Conservation (phyloP, 1,140 invertebrate species). For the Brachionus koreanus region DNA sequence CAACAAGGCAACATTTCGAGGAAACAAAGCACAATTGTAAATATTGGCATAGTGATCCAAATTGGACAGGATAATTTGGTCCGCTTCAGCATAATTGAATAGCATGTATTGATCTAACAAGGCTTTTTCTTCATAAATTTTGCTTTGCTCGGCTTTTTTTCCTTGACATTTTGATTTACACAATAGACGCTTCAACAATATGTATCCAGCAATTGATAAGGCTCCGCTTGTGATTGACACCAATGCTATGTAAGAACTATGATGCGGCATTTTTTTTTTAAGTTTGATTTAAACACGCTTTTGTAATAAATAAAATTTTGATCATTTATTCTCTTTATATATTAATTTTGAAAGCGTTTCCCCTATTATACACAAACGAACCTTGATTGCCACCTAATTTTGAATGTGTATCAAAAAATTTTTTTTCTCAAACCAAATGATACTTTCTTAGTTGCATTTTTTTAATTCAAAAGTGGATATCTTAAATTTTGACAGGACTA, state of each 20-base stretch:
- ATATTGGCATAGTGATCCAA: slow-evolving; percentile 23
- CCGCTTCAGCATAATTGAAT: slow-evolving; percentile 32
- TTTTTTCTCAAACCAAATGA: background rate
- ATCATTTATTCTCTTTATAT: background rate
- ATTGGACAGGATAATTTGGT: slow-evolving; percentile 18
- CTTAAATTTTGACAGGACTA: background rate
- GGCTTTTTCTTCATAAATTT: slow-evolving; percentile 43
- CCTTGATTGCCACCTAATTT: background rate
- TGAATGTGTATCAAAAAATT: background rate
- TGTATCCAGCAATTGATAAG: slow-evolving; percentile 32
- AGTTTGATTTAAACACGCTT: background rate
- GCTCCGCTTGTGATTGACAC: slow-evolving; percentile 8
- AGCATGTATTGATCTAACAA: slow-evolving; percentile 44
- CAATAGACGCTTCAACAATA: slow-evolving; percentile 21
- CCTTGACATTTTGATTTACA: background rate
- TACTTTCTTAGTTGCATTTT: background rate
- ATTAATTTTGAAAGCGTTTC: background rate
- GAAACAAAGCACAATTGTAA: slow-evolving; percentile 28
- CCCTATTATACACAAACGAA: background rate
- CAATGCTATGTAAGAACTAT: background rate
- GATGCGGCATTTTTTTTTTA: slow-evolving; percentile 5
- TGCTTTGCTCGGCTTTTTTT: slow-evolving; percentile 22
- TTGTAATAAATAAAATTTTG: background rate
- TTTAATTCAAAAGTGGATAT: background rate
- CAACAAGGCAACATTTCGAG: slow-evolving; percentile 28